Conservation (phyloP, 1,140 invertebrate species). For the Drosophila tani region DNA sequence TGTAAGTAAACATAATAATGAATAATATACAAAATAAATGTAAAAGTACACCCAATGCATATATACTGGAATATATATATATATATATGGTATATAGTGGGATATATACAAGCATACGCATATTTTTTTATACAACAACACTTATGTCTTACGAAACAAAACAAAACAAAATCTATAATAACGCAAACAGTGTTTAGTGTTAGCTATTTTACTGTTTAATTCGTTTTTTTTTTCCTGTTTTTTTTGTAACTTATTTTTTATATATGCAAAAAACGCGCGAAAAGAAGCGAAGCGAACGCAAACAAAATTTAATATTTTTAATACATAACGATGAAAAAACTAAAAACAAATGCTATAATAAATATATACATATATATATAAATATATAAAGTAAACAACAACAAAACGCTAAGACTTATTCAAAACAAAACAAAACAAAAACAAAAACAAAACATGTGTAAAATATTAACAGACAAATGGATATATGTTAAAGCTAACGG, state of each 20-base stretch:
- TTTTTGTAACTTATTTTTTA: conserved; percentile 66
- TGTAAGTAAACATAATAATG: conserved; percentile 32
- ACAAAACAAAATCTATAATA: background rate
- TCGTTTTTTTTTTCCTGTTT: conserved; percentile 58
- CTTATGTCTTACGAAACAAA: conserved; percentile 44
- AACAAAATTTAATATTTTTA: conserved; percentile 77
- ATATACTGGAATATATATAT: conserved; percentile 27
- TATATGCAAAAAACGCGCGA: conserved; percentile 47
- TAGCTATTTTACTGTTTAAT: conserved; percentile 70
- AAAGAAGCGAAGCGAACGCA: conserved; percentile 17
- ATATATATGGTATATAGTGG: conserved; percentile 32
- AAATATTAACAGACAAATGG: conserved; percentile 69
- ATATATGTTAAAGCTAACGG: conserved; percentile 44
- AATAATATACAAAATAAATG: background rate
- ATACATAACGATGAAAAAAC: conserved; percentile 67
- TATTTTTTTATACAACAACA: conserved; percentile 77
- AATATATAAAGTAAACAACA: conserved; percentile 52
- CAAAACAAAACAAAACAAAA: conserved; percentile 69
- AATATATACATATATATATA: conserved; percentile 15
- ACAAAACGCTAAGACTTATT: conserved; percentile 80
- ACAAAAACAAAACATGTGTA: conserved; percentile 53
- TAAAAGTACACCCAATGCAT: conserved; percentile 25
- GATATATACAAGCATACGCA: conserved; percentile 59
- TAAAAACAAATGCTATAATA: conserved; percentile 45
- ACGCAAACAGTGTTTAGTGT: conserved; percentile 57